Percentiles rank a stretch among this genome's conserved stretches.
phyloP scores from a whole-genome alignment of 2,113 vertebrate species.

The Bettongia penicillata region DNA sequence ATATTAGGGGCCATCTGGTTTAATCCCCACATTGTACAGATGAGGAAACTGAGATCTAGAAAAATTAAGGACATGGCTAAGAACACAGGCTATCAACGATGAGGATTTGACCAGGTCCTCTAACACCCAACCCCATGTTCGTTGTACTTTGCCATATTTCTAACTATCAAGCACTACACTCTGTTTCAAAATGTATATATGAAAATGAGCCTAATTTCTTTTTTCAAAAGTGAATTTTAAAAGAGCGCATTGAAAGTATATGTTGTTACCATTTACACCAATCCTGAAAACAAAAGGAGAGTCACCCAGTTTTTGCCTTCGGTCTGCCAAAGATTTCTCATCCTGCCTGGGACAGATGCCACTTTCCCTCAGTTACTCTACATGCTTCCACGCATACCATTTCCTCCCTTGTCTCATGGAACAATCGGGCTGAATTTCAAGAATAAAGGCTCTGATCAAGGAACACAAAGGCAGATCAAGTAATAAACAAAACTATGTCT shows the following conservation, averaged over 20 bases:
- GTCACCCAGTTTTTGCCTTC: not conserved
- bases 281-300: not conserved
- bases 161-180: not conserved
- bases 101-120: not conserved
- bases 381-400: slow-evolving; percentile 17
- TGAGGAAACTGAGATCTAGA: not conserved
- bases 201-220: slow-evolving; percentile 47
- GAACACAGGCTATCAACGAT: not conserved
- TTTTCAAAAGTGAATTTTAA: slow-evolving; percentile 37
- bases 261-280: not conserved
- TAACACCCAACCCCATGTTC: not conserved
- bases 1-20: not conserved
- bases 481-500: slow-evolving; percentile 50
- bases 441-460: slow-evolving; percentile 24
- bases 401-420: slow-evolving; percentile 43
- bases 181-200: slow-evolving; percentile 15
- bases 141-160: not conserved
- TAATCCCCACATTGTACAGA: not conserved
- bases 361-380: not conserved
- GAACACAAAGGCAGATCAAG: slow-evolving; percentile 63
- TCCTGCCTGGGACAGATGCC: not conserved
- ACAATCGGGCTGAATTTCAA: slow-evolving; percentile 66
- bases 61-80: not conserved
- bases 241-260: slow-evolving; percentile 22
- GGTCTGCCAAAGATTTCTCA: not conserved